phyloP scores from a whole-genome alignment of 1,140 invertebrate genomes.

The Campoletis sonorensis region DNA sequence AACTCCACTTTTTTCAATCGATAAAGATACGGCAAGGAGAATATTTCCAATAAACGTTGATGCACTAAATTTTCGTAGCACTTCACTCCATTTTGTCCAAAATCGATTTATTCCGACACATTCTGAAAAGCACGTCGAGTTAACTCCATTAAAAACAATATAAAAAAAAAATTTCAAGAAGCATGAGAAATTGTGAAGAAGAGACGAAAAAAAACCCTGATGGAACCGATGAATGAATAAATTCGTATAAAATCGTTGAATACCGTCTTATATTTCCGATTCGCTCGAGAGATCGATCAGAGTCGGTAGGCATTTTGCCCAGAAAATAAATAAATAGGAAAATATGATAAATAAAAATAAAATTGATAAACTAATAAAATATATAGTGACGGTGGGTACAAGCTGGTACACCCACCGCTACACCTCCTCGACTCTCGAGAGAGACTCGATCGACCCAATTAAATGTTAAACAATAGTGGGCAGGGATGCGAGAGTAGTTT shows the following conservation, averaged over 20 bases:
- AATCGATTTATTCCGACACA: too few relatives aligned
- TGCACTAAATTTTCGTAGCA: too few relatives aligned
- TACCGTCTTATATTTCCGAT: constrained; percentile 64
- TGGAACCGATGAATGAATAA: constrained; percentile 5
- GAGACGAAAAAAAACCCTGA: background rate
- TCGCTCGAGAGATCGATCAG: constrained; percentile 61
- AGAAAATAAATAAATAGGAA: background rate
- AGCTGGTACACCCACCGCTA: constrained; percentile 51
- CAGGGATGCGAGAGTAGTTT: constrained; percentile 38
- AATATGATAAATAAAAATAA: background rate
- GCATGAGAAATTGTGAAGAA: background rate
- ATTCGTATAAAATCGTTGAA: constrained; percentile 8
- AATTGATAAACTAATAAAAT: background rate
- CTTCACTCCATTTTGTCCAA: too few relatives aligned
- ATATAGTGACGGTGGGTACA: constrained; percentile 40
- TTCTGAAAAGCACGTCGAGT: too few relatives aligned
- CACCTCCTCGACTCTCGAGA: constrained; percentile 41
- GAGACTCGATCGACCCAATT: constrained; percentile 61
- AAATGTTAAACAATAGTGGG: constrained; percentile 60
- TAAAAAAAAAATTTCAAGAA: background rate
- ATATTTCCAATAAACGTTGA: too few relatives aligned
- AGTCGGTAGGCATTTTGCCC: constrained; percentile 55
- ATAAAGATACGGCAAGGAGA: too few relatives aligned
- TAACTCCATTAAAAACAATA: too few relatives aligned
- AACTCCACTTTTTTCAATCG: too few relatives aligned